phyloP scores from a whole-genome alignment of 1,140 invertebrate genomes.

The Leptinotarsa lineolata region DNA sequence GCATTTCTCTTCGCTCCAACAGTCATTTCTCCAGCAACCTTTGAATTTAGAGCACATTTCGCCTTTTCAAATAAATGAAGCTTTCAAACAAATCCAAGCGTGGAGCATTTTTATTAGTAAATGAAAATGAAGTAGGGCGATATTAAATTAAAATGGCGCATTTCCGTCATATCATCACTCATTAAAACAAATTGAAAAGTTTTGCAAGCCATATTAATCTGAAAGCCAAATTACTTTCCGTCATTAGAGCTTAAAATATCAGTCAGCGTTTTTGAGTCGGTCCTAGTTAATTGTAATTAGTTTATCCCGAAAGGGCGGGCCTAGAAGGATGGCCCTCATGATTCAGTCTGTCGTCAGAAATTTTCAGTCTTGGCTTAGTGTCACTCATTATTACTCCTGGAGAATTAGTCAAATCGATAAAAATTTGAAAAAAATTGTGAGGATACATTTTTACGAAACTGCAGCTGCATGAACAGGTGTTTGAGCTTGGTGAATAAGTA shows the following conservation, averaged over 20 bases:
- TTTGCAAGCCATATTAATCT: constrained; percentile 45
- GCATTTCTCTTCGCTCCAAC: neutral
- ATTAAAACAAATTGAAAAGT: constrained; percentile 48
- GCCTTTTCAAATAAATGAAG: neutral
- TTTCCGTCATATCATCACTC: constrained; percentile 29
- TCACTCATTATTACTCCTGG: too few species aligned
- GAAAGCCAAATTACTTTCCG: constrained; percentile 45
- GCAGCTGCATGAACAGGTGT: too few species aligned
- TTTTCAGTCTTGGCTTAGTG: too few species aligned
- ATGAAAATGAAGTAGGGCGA: neutral
- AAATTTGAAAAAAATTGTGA: too few species aligned
- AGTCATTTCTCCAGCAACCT: neutral
- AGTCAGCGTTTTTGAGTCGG: constrained; percentile 38
- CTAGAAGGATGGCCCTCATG: neutral
- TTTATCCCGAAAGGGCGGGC: constrained; percentile 39
- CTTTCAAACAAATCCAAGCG: neutral
- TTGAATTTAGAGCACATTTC: neutral
- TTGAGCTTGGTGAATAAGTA: too few species aligned
- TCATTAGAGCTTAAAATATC: constrained; percentile 44
- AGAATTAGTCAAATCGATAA: too few species aligned
- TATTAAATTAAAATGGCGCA: constrained; percentile 4
- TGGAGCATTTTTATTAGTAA: neutral
- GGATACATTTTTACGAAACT: too few species aligned
- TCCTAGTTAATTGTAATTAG: constrained; percentile 47
- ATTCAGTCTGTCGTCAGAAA: neutral